A percentile compares a stretch with the other conserved stretches of the same genome.
These are phyloP conservation scores for Archilochus colubris DNA, from an alignment of 2,113 vertebrate genomes.

Conservation along the genomic window DNA sequence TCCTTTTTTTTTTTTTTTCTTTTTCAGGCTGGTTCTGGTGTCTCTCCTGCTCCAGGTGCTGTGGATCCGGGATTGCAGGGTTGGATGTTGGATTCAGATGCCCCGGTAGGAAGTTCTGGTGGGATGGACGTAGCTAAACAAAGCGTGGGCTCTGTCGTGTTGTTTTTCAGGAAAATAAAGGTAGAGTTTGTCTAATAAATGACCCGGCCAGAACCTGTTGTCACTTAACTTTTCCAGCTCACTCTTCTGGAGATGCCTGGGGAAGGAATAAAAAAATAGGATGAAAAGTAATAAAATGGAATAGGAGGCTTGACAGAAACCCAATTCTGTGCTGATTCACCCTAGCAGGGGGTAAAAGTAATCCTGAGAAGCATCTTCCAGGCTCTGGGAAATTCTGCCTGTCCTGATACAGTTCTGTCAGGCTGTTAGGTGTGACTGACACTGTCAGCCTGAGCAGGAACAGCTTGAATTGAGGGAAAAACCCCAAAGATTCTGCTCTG, in stretches of 20 bases:
- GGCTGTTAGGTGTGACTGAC: not conserved
- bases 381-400: not conserved
- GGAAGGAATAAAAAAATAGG: no score
- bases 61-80: no score
- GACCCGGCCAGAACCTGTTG: slow-evolving; percentile 69
- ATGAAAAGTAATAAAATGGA: not conserved
- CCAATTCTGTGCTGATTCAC: not conserved
- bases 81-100: not conserved
- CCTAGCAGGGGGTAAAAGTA: not conserved
- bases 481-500: not conserved
- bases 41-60: not conserved
- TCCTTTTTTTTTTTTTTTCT: no score
- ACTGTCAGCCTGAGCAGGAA: not conserved
- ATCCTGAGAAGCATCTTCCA: not conserved
- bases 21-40: no score
- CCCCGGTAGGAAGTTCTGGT: not conserved
- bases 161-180: slow-evolving; percentile 41
- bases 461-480: not conserved
- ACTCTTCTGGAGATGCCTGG: not conserved
- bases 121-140: slow-evolving; percentile 30
- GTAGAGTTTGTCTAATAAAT: slow-evolving; percentile 68
- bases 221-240: not conserved
- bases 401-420: not conserved
- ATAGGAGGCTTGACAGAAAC: not conserved
- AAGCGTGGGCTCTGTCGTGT: not conserved